Base-by-base conservation (phyloP, 2,888 invertebrate species). In the Abrostola triplasia region DNA sequence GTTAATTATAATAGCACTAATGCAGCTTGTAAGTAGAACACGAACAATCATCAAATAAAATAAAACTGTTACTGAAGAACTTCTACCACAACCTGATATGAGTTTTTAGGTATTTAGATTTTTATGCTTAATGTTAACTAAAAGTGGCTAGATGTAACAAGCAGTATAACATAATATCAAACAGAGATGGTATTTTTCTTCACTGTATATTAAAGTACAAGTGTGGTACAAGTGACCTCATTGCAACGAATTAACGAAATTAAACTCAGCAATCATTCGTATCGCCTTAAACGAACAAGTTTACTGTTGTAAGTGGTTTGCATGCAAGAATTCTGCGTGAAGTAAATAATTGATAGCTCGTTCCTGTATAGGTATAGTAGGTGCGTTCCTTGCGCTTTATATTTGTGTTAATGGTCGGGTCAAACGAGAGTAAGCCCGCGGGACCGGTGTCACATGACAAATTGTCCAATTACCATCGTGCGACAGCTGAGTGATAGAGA, bases 391-490 rank as follows among this genome's bases (percentile, higher is more conserved):
- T 64, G 72, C 55, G 47, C 53, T 47, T 56, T 61, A 63, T 60
- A 80, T 73, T 48, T 63, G 58, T 69, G 76, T 66, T 67, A 64
- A 57, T 63, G 64, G 61, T 50, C 66, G 63, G 77, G 74, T 76
- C 74, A 74, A 64, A 72, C 73, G 77, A 72, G 74, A 72, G 62
- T 62, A 59, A 73, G 68, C 66, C 75, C 66, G 75, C 64, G 69
- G 67, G 79, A 70, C 78, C 63, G 76, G 78, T 83, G 79, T 82
- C 80, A 75, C 78, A 78, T 70, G 82, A 82, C 84, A 89, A 90
- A 91, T 91, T 89, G 89, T 80, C 78, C 88, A 88, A 88, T 89
- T 90, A 87, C 82, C 72, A 78, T 83, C 70, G 83, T 70, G 67
- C 84, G 86, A 86, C 87, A 86, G 88, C 86, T 82, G 86, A 84